phyloP scores from a whole-genome alignment of 1,140 invertebrate species.

The Leptoteleia sp. region DNA sequence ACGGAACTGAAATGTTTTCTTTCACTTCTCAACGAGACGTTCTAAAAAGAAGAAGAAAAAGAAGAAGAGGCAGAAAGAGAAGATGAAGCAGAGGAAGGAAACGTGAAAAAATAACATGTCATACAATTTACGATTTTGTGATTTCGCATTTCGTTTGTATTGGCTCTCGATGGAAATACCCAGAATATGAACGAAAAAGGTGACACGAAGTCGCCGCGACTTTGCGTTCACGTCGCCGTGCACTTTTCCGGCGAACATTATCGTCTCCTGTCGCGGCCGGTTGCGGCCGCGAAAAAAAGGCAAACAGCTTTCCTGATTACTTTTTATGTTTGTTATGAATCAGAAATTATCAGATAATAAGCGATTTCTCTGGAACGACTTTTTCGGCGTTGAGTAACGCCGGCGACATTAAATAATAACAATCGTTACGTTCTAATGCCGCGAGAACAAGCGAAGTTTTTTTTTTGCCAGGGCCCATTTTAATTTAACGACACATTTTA shows the following conservation, averaged over 20 bases:
- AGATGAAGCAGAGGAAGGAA: no score
- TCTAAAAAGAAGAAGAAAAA: no score
- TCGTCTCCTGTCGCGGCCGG: conserved; percentile 21
- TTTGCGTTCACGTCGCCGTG: conserved; percentile 11
- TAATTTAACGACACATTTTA: conserved; percentile 26
- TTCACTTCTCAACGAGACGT: no score
- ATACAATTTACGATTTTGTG: no score
- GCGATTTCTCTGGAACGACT: conserved; percentile 57
- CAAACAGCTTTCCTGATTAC: conserved; percentile 54
- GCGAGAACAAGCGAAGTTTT: conserved; percentile 28
- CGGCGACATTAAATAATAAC: conserved; percentile 46
- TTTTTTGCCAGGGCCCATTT: conserved; percentile 20
- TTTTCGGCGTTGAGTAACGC: conserved; percentile 48
- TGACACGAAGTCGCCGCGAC: conserved; percentile 1
- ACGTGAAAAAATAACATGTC: no score
- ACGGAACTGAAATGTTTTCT: no score
- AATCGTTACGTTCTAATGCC: conserved; percentile 40
- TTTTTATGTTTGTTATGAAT: conserved; percentile 53
- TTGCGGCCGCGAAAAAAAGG: conserved; percentile 32
- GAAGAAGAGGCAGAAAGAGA: no score
- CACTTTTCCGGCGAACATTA: conserved; percentile 32
- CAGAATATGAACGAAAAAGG: conserved; percentile 3
- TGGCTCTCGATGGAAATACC: not conserved
- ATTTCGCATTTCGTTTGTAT: not conserved
- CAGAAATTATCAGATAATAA: conserved; percentile 54